Conservation (phyloP, 1,140 invertebrate genomes). For the Scaptomyza graminum region DNA sequence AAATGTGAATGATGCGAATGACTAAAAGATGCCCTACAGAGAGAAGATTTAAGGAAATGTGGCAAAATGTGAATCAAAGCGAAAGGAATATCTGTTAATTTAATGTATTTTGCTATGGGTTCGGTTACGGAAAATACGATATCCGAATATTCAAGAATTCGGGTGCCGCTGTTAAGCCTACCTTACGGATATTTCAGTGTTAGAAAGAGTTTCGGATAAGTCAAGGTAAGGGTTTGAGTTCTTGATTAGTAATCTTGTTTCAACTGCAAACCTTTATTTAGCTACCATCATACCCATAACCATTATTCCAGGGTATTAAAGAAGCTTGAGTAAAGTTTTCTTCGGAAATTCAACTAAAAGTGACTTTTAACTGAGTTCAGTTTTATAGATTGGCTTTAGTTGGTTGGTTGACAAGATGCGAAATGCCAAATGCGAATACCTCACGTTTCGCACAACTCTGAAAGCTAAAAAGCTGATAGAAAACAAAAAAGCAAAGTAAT, state of each 20-base stretch:
- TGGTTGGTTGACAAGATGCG: constrained; percentile 11
- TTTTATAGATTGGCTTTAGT: constrained; percentile 12
- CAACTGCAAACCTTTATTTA: too few species aligned
- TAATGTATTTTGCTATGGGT: too few species aligned
- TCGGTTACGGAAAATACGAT: too few species aligned
- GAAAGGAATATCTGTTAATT: too few species aligned
- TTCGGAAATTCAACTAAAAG: constrained; percentile 11
- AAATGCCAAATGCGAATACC: constrained; percentile 22
- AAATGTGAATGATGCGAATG: background rate
- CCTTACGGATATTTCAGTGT: too few species aligned
- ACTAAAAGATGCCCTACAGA: constrained; percentile 4
- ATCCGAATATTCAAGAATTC: too few species aligned
- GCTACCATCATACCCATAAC: too few species aligned
- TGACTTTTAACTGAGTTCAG: constrained; percentile 8
- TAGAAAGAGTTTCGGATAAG: too few species aligned
- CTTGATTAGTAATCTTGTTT: too few species aligned
- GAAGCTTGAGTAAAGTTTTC: background rate
- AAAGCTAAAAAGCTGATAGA: constrained; percentile 9
- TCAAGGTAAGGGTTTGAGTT: too few species aligned
- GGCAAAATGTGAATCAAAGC: too few species aligned
- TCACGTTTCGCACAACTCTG: constrained; percentile 16
- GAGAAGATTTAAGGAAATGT: background rate
- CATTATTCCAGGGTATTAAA: background rate
- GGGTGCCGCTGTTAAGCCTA: too few species aligned
- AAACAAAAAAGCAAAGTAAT: constrained; percentile 65